These are phyloP conservation scores for Arge pagana DNA, from an alignment of 2,888 invertebrate genomes.

Conservation along the genomic window DNA sequence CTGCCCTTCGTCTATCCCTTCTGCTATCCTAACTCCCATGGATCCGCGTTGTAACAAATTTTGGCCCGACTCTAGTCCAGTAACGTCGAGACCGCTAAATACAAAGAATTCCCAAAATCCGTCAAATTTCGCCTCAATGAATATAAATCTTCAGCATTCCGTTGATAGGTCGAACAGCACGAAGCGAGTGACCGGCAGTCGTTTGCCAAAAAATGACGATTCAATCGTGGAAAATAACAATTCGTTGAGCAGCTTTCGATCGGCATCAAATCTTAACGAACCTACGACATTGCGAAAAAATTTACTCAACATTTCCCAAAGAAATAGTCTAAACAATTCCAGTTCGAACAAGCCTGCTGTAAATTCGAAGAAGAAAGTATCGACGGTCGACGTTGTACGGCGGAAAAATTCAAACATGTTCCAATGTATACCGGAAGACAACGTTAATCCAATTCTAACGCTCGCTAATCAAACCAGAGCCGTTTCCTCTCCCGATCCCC, in stretches of 20 bases:
- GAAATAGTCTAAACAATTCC: constrained; percentile 5
- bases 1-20: constrained; percentile 43
- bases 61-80: constrained; percentile 44
- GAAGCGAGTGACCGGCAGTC: not conserved
- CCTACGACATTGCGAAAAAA: constrained; percentile 12
- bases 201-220: constrained; percentile 15
- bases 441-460: constrained; percentile 49
- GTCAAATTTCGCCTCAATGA: constrained; percentile 16
- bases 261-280: constrained; percentile 7
- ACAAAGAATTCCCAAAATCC: constrained; percentile 1
- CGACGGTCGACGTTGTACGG: constrained; percentile 19
- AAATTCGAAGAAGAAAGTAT: not conserved
- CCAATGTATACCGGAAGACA: constrained; percentile 51
- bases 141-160: constrained; percentile 7
- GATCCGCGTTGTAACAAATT: constrained; percentile 45
- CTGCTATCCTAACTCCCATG: constrained; percentile 43
- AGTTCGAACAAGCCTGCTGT: not conserved
- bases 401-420: constrained; percentile 51
- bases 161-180: constrained; percentile 1
- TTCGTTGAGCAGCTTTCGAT: constrained; percentile 9
- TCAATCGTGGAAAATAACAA: constrained; percentile 20
- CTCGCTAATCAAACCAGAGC: constrained; percentile 55
- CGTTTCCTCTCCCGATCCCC: constrained; percentile 59
- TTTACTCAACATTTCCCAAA: constrained; percentile 7
- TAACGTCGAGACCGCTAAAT: constrained; percentile 32